phyloP scores from a whole-genome alignment of 2,888 invertebrate genomes.

The Amphipoea oculea region DNA sequence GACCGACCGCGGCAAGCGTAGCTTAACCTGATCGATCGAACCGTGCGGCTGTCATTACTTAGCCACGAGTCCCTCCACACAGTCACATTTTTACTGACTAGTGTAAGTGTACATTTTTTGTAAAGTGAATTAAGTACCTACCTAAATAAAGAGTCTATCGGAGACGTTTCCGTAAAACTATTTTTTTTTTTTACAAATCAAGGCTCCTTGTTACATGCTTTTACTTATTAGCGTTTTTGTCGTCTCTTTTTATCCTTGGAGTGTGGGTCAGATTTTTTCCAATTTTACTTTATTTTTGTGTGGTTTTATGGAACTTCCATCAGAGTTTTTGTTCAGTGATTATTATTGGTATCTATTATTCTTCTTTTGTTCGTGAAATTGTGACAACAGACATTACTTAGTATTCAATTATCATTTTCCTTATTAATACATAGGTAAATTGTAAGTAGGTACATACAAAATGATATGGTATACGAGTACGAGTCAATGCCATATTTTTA shows the following conservation, averaged over 20 bases:
- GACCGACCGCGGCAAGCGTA: too few relatives aligned
- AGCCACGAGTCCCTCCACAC: too few relatives aligned
- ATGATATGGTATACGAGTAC: neutral
- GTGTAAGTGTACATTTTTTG: neutral
- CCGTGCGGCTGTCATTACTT: too few relatives aligned
- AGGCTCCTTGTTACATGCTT: neutral
- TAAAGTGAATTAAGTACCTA: slow-evolving; percentile 1
- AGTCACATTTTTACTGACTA: slow-evolving; percentile 7
- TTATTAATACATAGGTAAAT: neutral
- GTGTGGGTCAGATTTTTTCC: neutral
- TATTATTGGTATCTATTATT: neutral
- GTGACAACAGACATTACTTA: neutral
- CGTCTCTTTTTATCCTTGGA: neutral
- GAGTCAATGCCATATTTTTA: slow-evolving; percentile 5
- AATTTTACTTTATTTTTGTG: neutral
- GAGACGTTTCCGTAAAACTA: slow-evolving; percentile 1
- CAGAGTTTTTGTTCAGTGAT: neutral
- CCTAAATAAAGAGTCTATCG: slow-evolving; percentile 21
- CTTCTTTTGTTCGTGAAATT: neutral
- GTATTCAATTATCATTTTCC: slow-evolving; percentile 1
- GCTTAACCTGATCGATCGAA: too few relatives aligned
- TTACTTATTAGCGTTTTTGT: neutral
- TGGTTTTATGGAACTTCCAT: neutral
- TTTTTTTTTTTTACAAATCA: slow-evolving; percentile 4
- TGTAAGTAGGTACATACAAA: neutral